Evolutionary conservation across 2,888 invertebrate species (phyloP), one percentile per base, ranked within the genome.

Genomic region (Urechis unicinctus): DNA sequence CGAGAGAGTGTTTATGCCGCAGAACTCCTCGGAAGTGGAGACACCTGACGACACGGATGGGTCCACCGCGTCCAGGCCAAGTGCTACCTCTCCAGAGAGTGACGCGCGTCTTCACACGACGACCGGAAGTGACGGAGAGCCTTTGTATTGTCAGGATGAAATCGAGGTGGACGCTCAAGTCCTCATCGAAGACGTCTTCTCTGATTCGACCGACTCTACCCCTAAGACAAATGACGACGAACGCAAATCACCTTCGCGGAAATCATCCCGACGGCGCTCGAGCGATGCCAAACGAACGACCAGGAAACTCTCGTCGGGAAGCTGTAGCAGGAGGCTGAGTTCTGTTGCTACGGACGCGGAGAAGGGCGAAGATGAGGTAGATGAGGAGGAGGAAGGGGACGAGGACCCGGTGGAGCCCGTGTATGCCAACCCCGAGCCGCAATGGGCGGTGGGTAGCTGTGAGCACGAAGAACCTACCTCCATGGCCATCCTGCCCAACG

Each of bases 381-480:
- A 36, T 9, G 9, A 9, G 9, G 36, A 36, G 9, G 17, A 9
- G 17, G 36, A 9, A 36, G 36, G 17, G 9, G 36, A 36, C 9
- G 36, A 36, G 17, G 36, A 36, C 36, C 17, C 17, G 9, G 9
- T 17, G 17, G 36, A 36, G 9, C 36, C 36, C 9, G 36, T 36
- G 17, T 36, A 36, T 17, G 36, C 9, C 9, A 9, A 9, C 17
- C 9, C 36, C 9, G 36, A 36, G 17, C 36, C 36, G 17, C 36
- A 36, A 17, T 61, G 59, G 59, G 30, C 30, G 13, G 42, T 50
- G 13, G 51, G 55, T 52, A 59, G 53, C 29, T 31, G n/a, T 22
- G 62, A 62, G 21, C 57, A 56, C 42, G 53, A 54, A 17, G 53
- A 58, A 42, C 62, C 62, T 21, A 59, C 62, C 9, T 52, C 56